Evolutionary conservation across 2,888 invertebrate species (phyloP).

Genomic region (Sminthurides aquaticus): DNA sequence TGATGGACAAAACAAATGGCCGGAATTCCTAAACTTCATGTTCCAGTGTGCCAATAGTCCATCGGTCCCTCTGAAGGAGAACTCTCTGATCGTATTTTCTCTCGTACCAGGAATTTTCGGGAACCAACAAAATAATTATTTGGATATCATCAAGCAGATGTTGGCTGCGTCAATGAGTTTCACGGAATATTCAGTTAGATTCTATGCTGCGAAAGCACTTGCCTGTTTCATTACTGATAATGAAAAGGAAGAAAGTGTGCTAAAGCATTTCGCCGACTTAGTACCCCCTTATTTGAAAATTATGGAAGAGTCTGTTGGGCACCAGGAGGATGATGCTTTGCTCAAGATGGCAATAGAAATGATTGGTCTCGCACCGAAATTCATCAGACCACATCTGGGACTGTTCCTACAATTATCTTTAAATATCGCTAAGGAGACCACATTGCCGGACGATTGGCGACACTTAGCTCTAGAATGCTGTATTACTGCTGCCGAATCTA

Average conservation of each 20-base stretch:
- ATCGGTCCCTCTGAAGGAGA: conserved; percentile 76
- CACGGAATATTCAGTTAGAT: conserved; percentile 44
- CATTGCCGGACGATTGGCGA: conserved; percentile 34
- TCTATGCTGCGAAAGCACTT: conserved; percentile 53
- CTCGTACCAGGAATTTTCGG: conserved; percentile 96
- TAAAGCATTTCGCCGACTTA: conserved; percentile 80
- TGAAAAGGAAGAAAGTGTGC: conserved; percentile 83
- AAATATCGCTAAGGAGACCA: conserved; percentile 28
- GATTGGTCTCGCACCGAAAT: conserved; percentile 88
- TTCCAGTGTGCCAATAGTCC: conserved; percentile 87
- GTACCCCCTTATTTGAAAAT: conserved; percentile 52
- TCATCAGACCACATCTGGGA: conserved; percentile 76
- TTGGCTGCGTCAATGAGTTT: conserved; percentile 71
- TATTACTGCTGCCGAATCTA: conserved; percentile 77
- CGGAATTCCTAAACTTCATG: conserved; percentile 83
- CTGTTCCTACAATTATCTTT: conserved; percentile 79
- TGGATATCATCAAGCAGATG: conserved; percentile 93
- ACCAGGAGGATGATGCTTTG: conserved; percentile 74
- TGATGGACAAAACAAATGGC: conserved; percentile 93
- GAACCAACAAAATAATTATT: conserved; percentile 81
- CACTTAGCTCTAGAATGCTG: conserved; percentile 50
- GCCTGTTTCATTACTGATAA: conserved; percentile 78
- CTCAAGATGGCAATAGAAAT: conserved; percentile 89
- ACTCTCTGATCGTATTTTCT: conserved; percentile 90
- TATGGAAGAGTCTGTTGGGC: conserved; percentile 44